Evolutionary conservation across 2,888 invertebrate genomes (phyloP).

Genomic region (Drosophila monieri): DNA sequence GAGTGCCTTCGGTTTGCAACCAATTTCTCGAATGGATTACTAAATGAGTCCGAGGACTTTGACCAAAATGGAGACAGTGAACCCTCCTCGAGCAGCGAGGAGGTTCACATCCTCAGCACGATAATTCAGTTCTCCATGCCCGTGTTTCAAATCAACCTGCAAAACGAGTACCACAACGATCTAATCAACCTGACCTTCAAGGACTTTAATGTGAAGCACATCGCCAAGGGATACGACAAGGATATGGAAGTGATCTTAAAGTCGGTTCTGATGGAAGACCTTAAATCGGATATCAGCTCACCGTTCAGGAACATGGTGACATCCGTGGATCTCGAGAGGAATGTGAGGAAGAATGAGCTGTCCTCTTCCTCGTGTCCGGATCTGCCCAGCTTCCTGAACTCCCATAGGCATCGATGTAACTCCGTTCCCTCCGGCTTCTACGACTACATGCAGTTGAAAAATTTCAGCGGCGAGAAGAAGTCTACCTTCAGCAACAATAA

Average conservation of each 20-base stretch:
- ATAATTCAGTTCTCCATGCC: conserved; percentile 89
- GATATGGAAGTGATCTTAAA: conserved; percentile 91
- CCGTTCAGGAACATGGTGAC: conserved; percentile 93
- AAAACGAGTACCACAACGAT: conserved; percentile 90
- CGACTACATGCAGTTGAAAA: conserved; percentile 85
- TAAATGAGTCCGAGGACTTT: conserved; percentile 33
- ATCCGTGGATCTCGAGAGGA: conserved; percentile 67
- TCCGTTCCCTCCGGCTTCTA: conserved; percentile 88
- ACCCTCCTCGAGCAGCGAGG: conserved; percentile 21
- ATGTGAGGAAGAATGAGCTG: conserved; percentile 53
- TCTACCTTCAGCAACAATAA: conserved; percentile 31
- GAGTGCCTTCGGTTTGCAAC: conserved; percentile 86
- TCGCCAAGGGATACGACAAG: conserved; percentile 89
- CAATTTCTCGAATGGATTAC: conserved; percentile 56
- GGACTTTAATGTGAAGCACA: conserved; percentile 91
- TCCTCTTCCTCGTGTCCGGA: conserved; percentile 76
- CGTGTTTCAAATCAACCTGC: conserved; percentile 90
- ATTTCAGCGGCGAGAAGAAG: conserved; percentile 40
- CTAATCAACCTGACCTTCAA: conserved; percentile 94
- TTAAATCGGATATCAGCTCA: conserved; percentile 90
- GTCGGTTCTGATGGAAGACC: conserved; percentile 95
- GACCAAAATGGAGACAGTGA: conserved; percentile 34
- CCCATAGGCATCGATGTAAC: conserved; percentile 71
- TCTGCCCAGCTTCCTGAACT: conserved; percentile 62
- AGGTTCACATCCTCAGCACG: conserved; percentile 54